A percentile compares a stretch with the other conserved stretches of the same genome.
phyloP scores from a whole-genome alignment of 2,888 invertebrate genomes.

The Metacarcinus magister region DNA sequence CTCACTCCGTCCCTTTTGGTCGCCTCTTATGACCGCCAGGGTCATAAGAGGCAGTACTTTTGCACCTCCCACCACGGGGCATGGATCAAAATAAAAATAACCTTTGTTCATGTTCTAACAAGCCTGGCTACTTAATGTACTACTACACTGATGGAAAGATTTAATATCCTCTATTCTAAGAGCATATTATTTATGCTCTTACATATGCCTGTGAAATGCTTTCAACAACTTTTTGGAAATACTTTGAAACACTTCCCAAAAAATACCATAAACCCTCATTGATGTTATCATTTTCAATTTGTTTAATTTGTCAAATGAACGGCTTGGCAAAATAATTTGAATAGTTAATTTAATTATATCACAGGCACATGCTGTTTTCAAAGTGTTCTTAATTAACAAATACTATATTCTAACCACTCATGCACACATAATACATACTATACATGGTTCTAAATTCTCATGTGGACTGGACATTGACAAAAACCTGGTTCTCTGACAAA shows the following conservation, averaged over 20 bases:
- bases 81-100: neutral
- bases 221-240: neutral
- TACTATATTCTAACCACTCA: neutral
- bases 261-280: neutral
- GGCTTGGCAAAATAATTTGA: neutral
- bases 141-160: neutral
- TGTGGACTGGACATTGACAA: neutral
- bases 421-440: neutral
- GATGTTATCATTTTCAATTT: neutral
- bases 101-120: neutral
- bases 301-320: neutral
- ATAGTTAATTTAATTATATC: neutral
- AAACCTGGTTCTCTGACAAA: neutral
- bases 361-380: neutral
- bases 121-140: neutral
- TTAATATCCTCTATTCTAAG: neutral
- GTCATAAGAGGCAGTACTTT: neutral
- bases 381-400: neutral
- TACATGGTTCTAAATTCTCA: neutral
- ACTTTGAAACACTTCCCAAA: neutral
- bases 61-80: no score
- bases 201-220: neutral
- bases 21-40: no score
- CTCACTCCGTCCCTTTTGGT: no score
- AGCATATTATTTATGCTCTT: neutral